Conservation (phyloP, 2,888 invertebrate species). For the Tachystola acroxantha region DNA sequence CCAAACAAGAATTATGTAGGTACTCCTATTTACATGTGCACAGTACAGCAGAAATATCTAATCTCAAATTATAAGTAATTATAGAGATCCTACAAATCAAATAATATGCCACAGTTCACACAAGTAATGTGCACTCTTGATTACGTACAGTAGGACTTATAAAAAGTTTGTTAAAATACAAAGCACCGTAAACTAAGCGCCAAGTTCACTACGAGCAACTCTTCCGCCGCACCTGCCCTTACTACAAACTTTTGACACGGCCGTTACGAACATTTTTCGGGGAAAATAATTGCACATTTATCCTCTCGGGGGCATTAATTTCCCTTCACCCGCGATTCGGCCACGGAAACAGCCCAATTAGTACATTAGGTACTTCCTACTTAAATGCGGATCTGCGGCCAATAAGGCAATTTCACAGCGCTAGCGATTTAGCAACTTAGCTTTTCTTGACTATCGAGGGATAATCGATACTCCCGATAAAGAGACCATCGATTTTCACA, state of each 20-base stretch:
- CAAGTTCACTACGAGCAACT: constrained; percentile 25
- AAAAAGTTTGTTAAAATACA: no score
- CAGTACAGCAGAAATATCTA: no score
- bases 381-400: constrained; percentile 32
- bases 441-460: no score
- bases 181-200: neutral
- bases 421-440: constrained; percentile 10
- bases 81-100: no score
- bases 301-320: constrained; percentile 64
- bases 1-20: no score
- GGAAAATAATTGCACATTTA: constrained; percentile 68
- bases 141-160: no score
- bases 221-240: constrained; percentile 57
- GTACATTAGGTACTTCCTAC: constrained; percentile 59
- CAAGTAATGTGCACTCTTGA: no score
- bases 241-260: constrained; percentile 61
- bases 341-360: constrained; percentile 60
- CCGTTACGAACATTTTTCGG: constrained; percentile 51
- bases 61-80: no score
- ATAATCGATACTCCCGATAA: no score
- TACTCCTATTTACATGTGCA: no score
- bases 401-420: constrained; percentile 22
- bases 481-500: no score
- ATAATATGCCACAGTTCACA: no score
- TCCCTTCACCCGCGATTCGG: constrained; percentile 58